Conservation (phyloP, 2,888 invertebrate genomes). For the Melanargia galathea region DNA sequence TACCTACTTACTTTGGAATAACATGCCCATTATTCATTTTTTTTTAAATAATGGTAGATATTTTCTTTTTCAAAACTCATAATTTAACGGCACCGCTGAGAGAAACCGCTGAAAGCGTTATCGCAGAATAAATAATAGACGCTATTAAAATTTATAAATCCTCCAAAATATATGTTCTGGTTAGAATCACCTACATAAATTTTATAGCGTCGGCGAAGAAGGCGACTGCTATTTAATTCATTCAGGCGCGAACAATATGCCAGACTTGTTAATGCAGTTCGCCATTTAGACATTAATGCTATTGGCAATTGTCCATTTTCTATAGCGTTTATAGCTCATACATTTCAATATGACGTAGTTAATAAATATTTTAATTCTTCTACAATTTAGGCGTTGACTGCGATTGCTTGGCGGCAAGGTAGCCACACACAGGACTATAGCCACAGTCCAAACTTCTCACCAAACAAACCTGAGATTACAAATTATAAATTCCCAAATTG, state of each 20-base stretch:
- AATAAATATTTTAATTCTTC: too few species aligned
- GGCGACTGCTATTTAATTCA: slow-evolving; percentile 25
- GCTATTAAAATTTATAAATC: slow-evolving; percentile 17
- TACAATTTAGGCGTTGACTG: too few species aligned
- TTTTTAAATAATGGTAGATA: neutral
- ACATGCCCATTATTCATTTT: too few species aligned
- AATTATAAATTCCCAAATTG: too few species aligned
- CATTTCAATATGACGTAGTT: too few species aligned
- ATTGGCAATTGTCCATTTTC: slow-evolving; percentile 22
- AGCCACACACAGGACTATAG: too few species aligned
- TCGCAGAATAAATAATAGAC: neutral
- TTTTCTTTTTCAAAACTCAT: neutral
- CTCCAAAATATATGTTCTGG: slow-evolving; percentile 10
- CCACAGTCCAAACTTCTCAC: too few species aligned
- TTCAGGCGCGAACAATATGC: slow-evolving; percentile 25
- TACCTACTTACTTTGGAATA: too few species aligned
- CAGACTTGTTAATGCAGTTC: slow-evolving; percentile 24
- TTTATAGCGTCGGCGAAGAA: slow-evolving; percentile 10
- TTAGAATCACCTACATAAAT: slow-evolving; percentile 20
- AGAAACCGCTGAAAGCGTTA: neutral
- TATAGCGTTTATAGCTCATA: neutral
- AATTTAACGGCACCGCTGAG: neutral
- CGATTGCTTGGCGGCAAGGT: too few species aligned
- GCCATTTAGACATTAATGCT: slow-evolving; percentile 16
- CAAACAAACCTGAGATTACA: too few species aligned